phyloP scores from a whole-genome alignment of 1,140 invertebrate genomes.

The Drosophila pachea region DNA sequence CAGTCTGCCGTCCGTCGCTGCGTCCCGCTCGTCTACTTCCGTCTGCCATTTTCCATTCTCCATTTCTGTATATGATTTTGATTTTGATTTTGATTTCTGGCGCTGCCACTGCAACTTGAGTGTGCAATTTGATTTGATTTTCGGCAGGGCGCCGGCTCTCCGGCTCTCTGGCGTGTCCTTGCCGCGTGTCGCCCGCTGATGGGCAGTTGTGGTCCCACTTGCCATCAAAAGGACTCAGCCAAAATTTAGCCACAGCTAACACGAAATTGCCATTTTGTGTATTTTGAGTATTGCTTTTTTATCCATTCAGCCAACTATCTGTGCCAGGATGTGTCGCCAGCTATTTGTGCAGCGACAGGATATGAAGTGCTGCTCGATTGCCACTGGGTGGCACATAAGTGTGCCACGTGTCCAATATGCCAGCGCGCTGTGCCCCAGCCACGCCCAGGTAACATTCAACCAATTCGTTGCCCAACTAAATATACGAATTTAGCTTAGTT shows the following conservation, averaged over 20 bases:
- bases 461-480: slow-evolving; percentile 12
- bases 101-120: slow-evolving; percentile 59
- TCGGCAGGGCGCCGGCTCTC: slow-evolving; percentile 28
- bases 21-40: no score
- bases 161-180: slow-evolving; percentile 46
- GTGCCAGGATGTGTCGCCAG: slow-evolving; percentile 52
- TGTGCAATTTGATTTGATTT: slow-evolving; percentile 76
- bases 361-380: slow-evolving; percentile 69
- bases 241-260: slow-evolving; percentile 33
- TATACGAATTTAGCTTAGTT: neutral
- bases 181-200: slow-evolving; percentile 43
- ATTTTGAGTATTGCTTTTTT: slow-evolving; percentile 31
- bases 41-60: slow-evolving; percentile 8
- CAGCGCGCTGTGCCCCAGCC: slow-evolving; percentile 11
- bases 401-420: slow-evolving; percentile 46
- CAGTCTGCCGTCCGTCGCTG: slow-evolving; percentile 3
- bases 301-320: slow-evolving; percentile 28
- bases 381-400: slow-evolving; percentile 50
- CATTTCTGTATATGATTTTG: slow-evolving; percentile 35
- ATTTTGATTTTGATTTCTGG: slow-evolving; percentile 57
- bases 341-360: slow-evolving; percentile 63
- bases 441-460: slow-evolving; percentile 24
- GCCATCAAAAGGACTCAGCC: slow-evolving; percentile 37
- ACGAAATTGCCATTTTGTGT: slow-evolving; percentile 72
- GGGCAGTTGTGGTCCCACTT: slow-evolving; percentile 43